Percentiles rank a stretch among this genome's conserved stretches.
phyloP scores from a whole-genome alignment of 2,797 vertebrate species.

The Peromyscus eremicus region DNA sequence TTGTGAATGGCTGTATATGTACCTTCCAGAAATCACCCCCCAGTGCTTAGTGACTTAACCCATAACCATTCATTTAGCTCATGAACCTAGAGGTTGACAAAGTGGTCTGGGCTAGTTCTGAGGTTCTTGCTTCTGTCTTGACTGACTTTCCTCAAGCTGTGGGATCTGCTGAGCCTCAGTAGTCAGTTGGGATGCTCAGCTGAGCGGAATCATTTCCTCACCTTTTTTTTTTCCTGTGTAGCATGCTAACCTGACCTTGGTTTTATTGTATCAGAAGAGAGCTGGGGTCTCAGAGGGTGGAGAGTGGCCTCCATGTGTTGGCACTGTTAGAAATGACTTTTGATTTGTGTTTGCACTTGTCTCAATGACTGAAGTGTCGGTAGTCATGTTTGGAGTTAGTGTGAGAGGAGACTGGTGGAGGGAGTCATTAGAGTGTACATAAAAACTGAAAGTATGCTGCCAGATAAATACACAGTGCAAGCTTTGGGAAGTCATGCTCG shows the following conservation, averaged over 20 bases:
- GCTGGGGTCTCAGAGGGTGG: not conserved
- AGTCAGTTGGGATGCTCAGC: not conserved
- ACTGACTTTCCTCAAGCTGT: not conserved
- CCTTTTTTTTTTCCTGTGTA: not conserved
- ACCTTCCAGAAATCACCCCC: not conserved
- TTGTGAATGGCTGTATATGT: not conserved
- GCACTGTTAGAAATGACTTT: not conserved
- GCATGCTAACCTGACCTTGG: not conserved
- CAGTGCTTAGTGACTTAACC: not conserved
- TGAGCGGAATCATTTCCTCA: not conserved
- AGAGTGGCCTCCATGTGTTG: not conserved
- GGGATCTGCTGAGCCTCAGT: not conserved
- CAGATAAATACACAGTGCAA: not conserved
- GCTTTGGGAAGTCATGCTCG: not conserved
- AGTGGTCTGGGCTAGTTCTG: not conserved
- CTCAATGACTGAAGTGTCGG: not conserved
- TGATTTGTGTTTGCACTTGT: constrained; percentile 42
- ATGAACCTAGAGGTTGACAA: constrained; percentile 6
- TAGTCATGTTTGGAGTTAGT: not conserved
- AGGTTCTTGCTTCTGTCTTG: not conserved
- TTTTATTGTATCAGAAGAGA: not conserved
- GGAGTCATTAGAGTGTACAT: not conserved
- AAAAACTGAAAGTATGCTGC: not conserved
- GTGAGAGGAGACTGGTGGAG: not conserved
- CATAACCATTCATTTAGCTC: constrained; percentile 30